Conservation (phyloP, 2,113 vertebrate species). For the Rhinolophus sinicus region DNA sequence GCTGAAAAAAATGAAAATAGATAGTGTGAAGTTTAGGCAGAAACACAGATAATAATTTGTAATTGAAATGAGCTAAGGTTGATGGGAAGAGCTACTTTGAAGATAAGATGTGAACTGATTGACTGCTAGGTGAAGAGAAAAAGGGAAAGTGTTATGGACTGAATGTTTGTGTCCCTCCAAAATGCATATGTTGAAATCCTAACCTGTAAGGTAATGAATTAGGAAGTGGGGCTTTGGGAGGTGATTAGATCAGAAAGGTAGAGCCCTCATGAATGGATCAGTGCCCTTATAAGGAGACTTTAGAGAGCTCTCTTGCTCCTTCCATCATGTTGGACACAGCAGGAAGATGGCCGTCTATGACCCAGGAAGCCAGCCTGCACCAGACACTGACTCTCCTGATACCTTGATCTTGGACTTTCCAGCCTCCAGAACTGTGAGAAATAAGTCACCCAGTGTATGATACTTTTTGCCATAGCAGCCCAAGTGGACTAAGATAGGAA, state of each 20-base stretch:
- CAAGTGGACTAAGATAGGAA: not conserved
- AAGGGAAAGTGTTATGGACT: not conserved
- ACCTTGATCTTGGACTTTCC: not conserved
- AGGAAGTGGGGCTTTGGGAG: not conserved
- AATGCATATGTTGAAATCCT: not conserved
- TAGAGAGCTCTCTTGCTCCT: not conserved
- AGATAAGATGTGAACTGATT: not conserved
- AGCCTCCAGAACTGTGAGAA: not conserved
- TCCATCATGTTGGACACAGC: not conserved
- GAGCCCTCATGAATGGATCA: not conserved
- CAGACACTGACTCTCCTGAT: not conserved
- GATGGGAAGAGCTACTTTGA: not conserved
- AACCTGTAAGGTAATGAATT: not conserved
- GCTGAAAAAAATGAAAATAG: slow-evolving; percentile 36
- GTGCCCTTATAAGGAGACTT: not conserved
- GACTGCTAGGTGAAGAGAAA: not conserved
- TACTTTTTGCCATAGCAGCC: not conserved
- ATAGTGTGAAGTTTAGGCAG: not conserved
- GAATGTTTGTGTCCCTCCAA: not conserved
- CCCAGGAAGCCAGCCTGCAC: no score
- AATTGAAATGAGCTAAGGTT: not conserved
- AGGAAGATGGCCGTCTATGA: not conserved
- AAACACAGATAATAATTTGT: slow-evolving; percentile 35
- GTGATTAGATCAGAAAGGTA: not conserved
- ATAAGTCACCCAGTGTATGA: not conserved